These are phyloP conservation scores for Nasonia vitripennis DNA, from an alignment of 1,140 invertebrate species.

Conservation along the genomic window DNA sequence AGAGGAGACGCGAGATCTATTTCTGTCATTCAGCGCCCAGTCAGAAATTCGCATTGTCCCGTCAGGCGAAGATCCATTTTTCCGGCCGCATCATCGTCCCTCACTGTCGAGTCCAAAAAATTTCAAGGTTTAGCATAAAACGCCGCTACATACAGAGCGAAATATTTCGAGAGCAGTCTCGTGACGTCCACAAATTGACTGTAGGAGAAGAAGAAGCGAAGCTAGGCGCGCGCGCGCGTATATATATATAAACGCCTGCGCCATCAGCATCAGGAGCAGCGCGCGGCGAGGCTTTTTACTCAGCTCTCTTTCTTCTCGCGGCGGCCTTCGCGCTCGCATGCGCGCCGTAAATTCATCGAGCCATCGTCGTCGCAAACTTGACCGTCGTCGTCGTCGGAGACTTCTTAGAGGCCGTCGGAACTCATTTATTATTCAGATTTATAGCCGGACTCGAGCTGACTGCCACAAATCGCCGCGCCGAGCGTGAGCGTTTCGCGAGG, in stretches of 20 bases:
- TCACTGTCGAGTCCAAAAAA: slow-evolving; percentile 8
- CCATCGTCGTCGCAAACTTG: slow-evolving; percentile 44
- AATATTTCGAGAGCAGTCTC: background rate
- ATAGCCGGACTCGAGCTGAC: slow-evolving; percentile 72
- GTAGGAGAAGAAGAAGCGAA: background rate
- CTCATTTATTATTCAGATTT: slow-evolving; percentile 77
- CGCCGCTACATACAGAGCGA: background rate
- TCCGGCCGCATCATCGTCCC: background rate
- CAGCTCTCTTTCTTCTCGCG: slow-evolving; percentile 5
- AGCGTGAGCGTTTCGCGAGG: slow-evolving; percentile 43
- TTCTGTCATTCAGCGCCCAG: background rate
- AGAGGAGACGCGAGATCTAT: background rate
- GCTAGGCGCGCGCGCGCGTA: background rate
- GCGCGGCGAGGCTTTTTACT: background rate
- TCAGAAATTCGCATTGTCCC: slow-evolving; percentile 34
- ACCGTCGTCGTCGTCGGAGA: slow-evolving; percentile 65
- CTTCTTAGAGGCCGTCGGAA: slow-evolving; percentile 75
- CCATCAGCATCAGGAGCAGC: background rate
- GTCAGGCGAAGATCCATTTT: background rate
- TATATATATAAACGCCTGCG: background rate
- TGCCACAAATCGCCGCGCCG: slow-evolving; percentile 73
- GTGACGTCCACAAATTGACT: slow-evolving; percentile 6
- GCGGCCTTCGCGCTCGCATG: slow-evolving; percentile 11
- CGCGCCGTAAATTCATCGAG: slow-evolving; percentile 66
- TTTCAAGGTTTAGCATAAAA: slow-evolving; percentile 12